phyloP scores from a whole-genome alignment of 2,888 invertebrate genomes.

The Branchipolynoe longqiensis region DNA sequence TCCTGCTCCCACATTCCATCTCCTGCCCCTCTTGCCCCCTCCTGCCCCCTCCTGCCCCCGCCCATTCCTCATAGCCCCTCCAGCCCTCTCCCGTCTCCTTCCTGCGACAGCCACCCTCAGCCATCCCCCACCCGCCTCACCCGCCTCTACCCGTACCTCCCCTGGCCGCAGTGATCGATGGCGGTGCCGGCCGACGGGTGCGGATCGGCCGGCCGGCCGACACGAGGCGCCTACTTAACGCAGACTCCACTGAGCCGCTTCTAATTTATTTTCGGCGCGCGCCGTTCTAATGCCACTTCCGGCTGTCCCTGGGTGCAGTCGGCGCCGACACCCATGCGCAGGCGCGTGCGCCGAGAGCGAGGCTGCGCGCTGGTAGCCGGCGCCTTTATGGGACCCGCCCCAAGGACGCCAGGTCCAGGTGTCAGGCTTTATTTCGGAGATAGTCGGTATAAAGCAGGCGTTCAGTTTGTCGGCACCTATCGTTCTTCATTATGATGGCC shows the following conservation, averaged over 20 bases:
- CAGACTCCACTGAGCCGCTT: not conserved
- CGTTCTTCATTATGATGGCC: constrained; percentile 24
- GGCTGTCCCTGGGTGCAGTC: not conserved
- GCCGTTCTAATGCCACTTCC: constrained; percentile 14
- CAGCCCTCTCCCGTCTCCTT: not conserved
- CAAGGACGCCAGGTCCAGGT: not conserved
- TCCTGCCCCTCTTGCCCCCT: not conserved
- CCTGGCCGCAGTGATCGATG: not conserved
- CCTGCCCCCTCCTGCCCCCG: not conserved
- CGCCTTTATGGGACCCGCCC: not conserved
- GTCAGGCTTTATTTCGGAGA: constrained; percentile 1
- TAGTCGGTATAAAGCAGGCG: constrained; percentile 6
- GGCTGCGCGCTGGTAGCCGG: too few species aligned
- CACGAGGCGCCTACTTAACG: constrained; percentile 41
- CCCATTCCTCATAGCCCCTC: not conserved
- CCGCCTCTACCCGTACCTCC: not conserved
- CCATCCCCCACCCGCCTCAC: not conserved
- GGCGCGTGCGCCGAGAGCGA: not conserved
- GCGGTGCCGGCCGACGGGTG: not conserved
- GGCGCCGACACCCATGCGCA: not conserved
- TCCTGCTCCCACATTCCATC: not conserved
- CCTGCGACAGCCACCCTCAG: not conserved
- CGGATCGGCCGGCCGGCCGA: not conserved
- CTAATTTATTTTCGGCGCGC: constrained; percentile 21
- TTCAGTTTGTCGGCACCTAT: not conserved